phyloP scores from a whole-genome alignment of 2,113 vertebrate species.

The Lipophrys pholis region DNA sequence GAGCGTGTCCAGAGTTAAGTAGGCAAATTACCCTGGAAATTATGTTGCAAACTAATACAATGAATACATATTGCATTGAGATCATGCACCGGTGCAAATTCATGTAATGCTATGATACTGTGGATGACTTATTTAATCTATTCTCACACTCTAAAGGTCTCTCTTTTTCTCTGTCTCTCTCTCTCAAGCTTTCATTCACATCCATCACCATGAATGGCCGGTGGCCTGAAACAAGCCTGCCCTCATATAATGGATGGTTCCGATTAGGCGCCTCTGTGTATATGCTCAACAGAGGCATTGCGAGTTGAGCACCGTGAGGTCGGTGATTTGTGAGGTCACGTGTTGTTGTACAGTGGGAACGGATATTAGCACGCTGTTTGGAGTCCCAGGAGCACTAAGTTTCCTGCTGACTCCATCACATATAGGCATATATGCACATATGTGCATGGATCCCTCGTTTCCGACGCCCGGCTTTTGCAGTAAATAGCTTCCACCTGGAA shows the following conservation, averaged over 20 bases:
- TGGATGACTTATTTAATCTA: conserved; percentile 66
- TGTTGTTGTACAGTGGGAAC: conserved; percentile 35
- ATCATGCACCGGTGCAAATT: conserved; percentile 59
- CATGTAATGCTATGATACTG: conserved; percentile 54
- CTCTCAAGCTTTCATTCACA: conserved; percentile 58
- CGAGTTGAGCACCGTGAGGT: conserved; percentile 41
- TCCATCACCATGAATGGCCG: conserved; percentile 67
- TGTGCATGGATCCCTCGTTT: conserved; percentile 17
- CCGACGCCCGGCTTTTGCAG: conserved; percentile 17
- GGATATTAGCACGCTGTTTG: conserved; percentile 65
- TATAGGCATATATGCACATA: conserved; percentile 61
- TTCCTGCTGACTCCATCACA: conserved; percentile 71
- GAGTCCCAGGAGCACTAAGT: conserved; percentile 57
- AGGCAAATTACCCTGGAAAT: conserved; percentile 57
- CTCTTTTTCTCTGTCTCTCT: conserved; percentile 31
- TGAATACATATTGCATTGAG: conserved; percentile 30
- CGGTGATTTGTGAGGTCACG: conserved; percentile 68
- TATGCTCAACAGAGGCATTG: conserved; percentile 37
- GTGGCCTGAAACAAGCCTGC: conserved; percentile 71
- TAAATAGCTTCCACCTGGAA: conserved; percentile 60
- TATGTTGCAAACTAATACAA: conserved; percentile 51
- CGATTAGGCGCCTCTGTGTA: conserved; percentile 66
- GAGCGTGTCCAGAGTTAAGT: conserved; percentile 15
- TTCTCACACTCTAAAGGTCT: conserved; percentile 50
- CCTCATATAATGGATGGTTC: conserved; percentile 70